phyloP scores from a whole-genome alignment of 1,140 invertebrate genomes.

The Bacillus rossius region DNA sequence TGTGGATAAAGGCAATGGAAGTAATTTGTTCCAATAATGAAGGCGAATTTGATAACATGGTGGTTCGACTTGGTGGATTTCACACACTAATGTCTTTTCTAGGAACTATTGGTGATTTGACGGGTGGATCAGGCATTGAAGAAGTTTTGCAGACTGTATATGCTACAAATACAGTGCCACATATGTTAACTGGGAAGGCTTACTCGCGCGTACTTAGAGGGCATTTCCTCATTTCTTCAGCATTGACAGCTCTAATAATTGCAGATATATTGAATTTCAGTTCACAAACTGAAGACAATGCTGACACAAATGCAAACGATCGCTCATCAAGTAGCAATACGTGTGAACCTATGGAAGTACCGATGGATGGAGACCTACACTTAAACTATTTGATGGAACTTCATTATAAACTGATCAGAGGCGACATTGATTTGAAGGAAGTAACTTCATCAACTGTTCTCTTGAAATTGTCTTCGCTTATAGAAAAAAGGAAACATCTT shows the following conservation, averaged over 20 bases:
- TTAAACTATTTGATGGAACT: no score
- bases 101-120: slow-evolving; percentile 39
- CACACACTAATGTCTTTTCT: slow-evolving; percentile 39
- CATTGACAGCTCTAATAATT: slow-evolving; percentile 34
- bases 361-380: background rate
- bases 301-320: no score
- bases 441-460: no score
- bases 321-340: background rate
- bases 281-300: background rate
- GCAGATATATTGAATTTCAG: slow-evolving; percentile 30
- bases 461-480: no score
- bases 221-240: no score
- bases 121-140: slow-evolving; percentile 38
- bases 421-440: no score
- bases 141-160: slow-evolving; percentile 33
- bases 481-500: no score
- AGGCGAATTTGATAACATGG: slow-evolving; percentile 11
- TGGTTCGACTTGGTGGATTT: slow-evolving; percentile 30
- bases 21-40: slow-evolving; percentile 27
- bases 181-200: slow-evolving; percentile 37
- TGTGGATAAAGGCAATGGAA: slow-evolving; percentile 42
- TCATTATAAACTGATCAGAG: no score
- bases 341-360: background rate
- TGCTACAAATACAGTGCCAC: slow-evolving; percentile 34
- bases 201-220: slow-evolving; percentile 32